Evolutionary conservation across 1,140 invertebrate species (phyloP), one percentile per base, ranked within the genome.

Genomic region (Yoshiicerus persimilis): DNA sequence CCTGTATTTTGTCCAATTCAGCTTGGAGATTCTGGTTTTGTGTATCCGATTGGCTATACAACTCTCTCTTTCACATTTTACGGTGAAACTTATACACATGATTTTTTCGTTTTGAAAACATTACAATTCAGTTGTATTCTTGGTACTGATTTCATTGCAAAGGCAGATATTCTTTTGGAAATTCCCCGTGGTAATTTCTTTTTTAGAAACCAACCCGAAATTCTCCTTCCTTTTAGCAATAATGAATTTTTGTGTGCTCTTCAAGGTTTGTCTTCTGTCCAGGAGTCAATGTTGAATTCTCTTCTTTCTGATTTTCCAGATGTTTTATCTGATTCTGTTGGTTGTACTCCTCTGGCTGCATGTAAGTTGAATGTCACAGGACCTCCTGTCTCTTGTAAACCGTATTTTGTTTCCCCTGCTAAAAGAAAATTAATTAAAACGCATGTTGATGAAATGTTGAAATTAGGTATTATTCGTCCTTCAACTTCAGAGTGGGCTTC

Each of bases 381-480:
- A 39, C 9, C 64, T 8, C 84, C 75, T 30, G 56, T 88, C 20
- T 20, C 23, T 16, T 9, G 9, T 4, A 84, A 77, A 30, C 70
- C 70, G 0, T 77, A 77, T 34, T 32, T n/a, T 34, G 41, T 84
- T 23, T 84, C 90, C 1, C 90, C 88, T 13, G 27, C n/a, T 20
- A 77, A 88, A 32, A 1, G 56, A 9, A 13, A 16, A 20, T 34
- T 62, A 25, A 88, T 89, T 39, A 30, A 36, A 4, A 30, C 47
- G 6, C 36, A 86, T 62, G 62, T 89, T 30, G 6, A 89, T 20
- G 38, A 90, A 13, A 38, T 90, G 32, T 64, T 88, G 38, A 25
- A 88, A 2, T 23, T 75, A n/a, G 86, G 83, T 8, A 36, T 89
- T 5, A 90, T 89, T 36, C 16, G 87, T 13, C 70, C 30, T 20